A percentile compares a stretch with the other conserved stretches of the same genome.
These are phyloP conservation scores for Cacatua alba DNA, from an alignment of 2,113 vertebrate species.

Conservation along the genomic window DNA sequence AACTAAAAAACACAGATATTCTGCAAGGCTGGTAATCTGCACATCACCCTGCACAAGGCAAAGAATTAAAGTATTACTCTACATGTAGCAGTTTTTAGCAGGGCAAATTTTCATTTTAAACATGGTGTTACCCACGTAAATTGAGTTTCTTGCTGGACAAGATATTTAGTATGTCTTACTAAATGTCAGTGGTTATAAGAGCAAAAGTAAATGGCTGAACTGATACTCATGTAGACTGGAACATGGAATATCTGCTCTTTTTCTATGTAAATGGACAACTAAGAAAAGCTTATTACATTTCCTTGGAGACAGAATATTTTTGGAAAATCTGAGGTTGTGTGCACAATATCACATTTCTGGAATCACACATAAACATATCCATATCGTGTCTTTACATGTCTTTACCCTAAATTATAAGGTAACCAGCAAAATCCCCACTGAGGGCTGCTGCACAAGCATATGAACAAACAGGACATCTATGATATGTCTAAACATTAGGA, in stretches of 20 bases:
- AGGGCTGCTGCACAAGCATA: background rate
- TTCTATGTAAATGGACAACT: background rate
- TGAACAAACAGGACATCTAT: background rate
- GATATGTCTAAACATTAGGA: background rate
- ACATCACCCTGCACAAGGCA: background rate
- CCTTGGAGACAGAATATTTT: background rate
- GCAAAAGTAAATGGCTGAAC: background rate
- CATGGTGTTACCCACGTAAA: background rate
- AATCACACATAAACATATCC: background rate
- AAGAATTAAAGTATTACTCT: background rate
- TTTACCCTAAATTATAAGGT: background rate
- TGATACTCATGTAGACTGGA: background rate
- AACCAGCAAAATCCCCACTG: background rate
- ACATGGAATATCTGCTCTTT: background rate
- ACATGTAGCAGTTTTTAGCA: background rate
- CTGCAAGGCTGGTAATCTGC: background rate
- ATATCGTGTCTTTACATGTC: background rate
- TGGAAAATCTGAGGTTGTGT: background rate
- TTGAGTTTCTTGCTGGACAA: background rate
- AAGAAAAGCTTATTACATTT: background rate
- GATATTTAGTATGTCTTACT: background rate
- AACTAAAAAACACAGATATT: background rate
- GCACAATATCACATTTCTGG: background rate
- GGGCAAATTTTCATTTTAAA: background rate
- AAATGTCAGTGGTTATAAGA: background rate